phyloP scores from a whole-genome alignment of 2,113 vertebrate genomes.

The Syrmaticus mikado region DNA sequence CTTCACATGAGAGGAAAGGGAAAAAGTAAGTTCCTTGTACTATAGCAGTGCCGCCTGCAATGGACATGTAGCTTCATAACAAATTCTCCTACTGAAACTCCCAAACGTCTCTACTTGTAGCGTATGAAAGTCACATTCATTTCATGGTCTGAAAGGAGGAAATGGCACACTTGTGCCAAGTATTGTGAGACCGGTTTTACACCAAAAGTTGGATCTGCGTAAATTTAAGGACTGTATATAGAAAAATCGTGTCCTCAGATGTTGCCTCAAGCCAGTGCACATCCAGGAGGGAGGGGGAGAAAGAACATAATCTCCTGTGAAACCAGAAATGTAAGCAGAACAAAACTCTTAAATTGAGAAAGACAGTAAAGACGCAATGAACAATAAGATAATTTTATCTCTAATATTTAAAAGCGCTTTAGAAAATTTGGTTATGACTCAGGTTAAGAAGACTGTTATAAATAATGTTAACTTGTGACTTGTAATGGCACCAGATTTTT shows the following conservation, averaged over 20 bases:
- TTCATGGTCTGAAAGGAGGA: not conserved
- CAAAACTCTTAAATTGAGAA: not conserved
- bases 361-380: not conserved
- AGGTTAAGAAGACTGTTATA: not conserved
- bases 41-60: not conserved
- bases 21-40: not conserved
- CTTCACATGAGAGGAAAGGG: not conserved
- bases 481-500: not conserved
- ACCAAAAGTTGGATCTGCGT: not conserved
- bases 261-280: not conserved
- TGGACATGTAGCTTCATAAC: not conserved
- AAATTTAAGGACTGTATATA: not conserved
- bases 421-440: not conserved
- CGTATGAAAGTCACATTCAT: not conserved
- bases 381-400: not conserved
- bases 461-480: not conserved
- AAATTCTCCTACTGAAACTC: not conserved
- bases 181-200: not conserved
- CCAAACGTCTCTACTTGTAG: not conserved
- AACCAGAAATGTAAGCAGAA: not conserved
- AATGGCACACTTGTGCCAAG: conserved; percentile 8
- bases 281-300: not conserved
- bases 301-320: not conserved
- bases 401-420: not conserved
- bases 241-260: not conserved